phyloP scores from a whole-genome alignment of 2,888 invertebrate genomes.

The Tenthredo livida region DNA sequence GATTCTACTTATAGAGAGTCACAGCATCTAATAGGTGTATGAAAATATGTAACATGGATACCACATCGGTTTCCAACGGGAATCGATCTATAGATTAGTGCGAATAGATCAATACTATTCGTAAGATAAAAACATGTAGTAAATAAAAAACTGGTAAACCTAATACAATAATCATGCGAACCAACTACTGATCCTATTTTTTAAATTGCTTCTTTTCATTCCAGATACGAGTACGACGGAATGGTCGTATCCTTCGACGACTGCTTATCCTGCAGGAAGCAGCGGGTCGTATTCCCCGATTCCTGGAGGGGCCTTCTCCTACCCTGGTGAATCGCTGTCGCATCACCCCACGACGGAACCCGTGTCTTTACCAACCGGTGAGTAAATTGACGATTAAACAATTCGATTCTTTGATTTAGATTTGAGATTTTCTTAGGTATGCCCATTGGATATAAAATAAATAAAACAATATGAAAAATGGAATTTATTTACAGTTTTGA shows the following conservation, averaged over 20 bases:
- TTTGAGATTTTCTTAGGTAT: neutral
- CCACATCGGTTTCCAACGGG: neutral
- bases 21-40: neutral
- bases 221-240: constrained; percentile 72
- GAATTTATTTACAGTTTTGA: constrained; percentile 23
- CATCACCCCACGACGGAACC: constrained; percentile 77
- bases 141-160: neutral
- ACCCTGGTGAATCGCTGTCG: constrained; percentile 75
- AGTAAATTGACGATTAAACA: constrained; percentile 29
- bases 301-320: constrained; percentile 76
- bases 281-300: constrained; percentile 76
- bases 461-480: neutral
- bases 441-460: no score
- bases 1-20: neutral
- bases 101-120: no score
- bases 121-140: no score
- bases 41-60: no score
- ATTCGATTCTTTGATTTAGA: neutral
- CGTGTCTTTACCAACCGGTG: constrained; percentile 74
- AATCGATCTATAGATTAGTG: neutral
- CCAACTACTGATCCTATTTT: neutral
- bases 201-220: constrained; percentile 56
- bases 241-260: constrained; percentile 73
- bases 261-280: constrained; percentile 72
- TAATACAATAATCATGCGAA: neutral